Evolutionary conservation across 2,113 vertebrate species (phyloP).

Genomic region (Ginglymostoma cirratum): DNA sequence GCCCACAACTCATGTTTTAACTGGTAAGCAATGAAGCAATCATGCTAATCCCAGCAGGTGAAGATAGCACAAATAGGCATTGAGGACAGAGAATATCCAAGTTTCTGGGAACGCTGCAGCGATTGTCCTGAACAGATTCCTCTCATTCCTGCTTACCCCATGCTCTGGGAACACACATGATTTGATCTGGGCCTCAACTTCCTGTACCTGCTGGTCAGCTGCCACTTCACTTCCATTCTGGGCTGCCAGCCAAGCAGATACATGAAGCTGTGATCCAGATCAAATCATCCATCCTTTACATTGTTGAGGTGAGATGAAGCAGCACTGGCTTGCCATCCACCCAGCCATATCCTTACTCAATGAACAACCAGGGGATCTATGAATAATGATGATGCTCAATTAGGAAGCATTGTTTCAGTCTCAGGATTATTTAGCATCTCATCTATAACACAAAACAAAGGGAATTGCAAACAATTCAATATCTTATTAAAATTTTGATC

Average conservation of each 20-base stretch:
- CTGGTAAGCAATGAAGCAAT: not conserved
- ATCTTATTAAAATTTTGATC: not conserved
- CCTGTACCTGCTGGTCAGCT: not conserved
- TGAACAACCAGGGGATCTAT: not conserved
- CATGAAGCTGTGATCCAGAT: not conserved
- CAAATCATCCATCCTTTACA: not conserved
- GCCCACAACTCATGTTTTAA: not conserved
- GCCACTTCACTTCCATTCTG: not conserved
- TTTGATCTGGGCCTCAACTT: too few relatives aligned
- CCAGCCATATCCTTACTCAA: not conserved
- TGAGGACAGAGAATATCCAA: too few relatives aligned
- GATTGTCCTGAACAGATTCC: not conserved
- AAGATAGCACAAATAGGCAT: not conserved
- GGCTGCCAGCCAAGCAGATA: not conserved
- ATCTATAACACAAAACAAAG: not conserved
- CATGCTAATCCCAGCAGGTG: not conserved
- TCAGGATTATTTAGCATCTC: not conserved
- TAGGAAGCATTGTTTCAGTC: not conserved
- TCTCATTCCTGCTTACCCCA: not conserved
- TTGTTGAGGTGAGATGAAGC: not conserved
- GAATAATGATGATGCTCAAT: not conserved
- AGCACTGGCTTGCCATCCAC: too few relatives aligned
- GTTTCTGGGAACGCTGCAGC: not conserved
- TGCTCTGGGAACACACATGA: not conserved
- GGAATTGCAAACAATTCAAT: not conserved